A percentile compares a stretch with the other conserved stretches of the same genome.
These are phyloP conservation scores for Athetis lepigone DNA, from an alignment of 2,888 invertebrate genomes.

Conservation along the genomic window DNA sequence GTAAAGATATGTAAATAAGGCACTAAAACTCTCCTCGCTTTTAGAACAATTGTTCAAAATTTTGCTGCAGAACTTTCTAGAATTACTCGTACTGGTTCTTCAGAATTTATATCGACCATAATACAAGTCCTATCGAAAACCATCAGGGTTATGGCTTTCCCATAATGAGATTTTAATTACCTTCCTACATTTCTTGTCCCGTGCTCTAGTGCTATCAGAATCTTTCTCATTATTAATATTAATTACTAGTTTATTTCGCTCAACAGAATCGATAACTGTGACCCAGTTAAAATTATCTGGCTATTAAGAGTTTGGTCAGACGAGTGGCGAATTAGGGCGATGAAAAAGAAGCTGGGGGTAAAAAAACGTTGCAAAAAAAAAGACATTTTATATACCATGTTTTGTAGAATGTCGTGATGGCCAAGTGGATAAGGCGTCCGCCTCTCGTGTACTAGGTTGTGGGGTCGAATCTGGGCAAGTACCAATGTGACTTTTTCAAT, in stretches of 20 bases:
- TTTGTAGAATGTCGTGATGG: too few species aligned
- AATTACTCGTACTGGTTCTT: conserved; percentile 29
- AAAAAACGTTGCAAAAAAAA: not conserved
- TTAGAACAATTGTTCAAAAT: conserved; percentile 34
- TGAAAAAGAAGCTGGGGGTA: not conserved
- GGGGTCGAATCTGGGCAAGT: too few species aligned
- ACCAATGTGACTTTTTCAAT: too few species aligned
- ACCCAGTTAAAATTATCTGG: conserved; percentile 42
- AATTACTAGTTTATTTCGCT: conserved; percentile 52
- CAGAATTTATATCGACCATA: conserved; percentile 20
- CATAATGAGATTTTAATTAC: conserved; percentile 71
- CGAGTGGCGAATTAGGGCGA: not conserved
- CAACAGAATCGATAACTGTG: conserved; percentile 43
- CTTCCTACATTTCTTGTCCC: conserved; percentile 45
- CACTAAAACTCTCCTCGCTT: conserved; percentile 38
- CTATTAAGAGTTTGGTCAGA: conserved; percentile 21
- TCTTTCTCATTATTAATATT: conserved; percentile 59
- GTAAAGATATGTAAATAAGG: conserved; percentile 54
- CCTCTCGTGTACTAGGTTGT: too few species aligned
- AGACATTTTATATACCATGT: too few species aligned
- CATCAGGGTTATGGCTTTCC: conserved; percentile 35
- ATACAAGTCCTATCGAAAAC: conserved; percentile 33
- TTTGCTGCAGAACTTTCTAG: conserved; percentile 23
- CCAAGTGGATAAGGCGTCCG: too few species aligned
- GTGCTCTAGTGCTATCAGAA: conserved; percentile 38